Percentiles rank a stretch among this genome's conserved stretches.
Conservation (phyloP, 1,140 invertebrate genomes). For the Drosophila tsacasi region DNA sequence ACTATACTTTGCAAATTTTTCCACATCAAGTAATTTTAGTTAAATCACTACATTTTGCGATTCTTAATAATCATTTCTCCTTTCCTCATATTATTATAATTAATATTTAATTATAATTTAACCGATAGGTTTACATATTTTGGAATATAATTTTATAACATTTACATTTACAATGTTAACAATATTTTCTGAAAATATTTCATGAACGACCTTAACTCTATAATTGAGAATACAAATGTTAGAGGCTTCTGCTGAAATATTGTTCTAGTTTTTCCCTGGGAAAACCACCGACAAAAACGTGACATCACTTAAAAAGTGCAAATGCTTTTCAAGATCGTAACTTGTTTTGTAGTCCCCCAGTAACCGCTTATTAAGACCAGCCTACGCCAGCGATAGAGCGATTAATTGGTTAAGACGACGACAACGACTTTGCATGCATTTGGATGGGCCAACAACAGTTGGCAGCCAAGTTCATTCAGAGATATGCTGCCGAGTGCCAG, state of each 20-base stretch:
- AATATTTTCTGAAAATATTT: too few relatives aligned
- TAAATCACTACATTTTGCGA: too few relatives aligned
- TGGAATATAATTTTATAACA: too few relatives aligned
- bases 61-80: too few relatives aligned
- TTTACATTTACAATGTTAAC: neutral
- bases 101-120: too few relatives aligned
- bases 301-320: constrained; percentile 1
- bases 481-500: constrained; percentile 28
- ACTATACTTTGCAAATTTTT: too few relatives aligned
- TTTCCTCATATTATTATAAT: too few relatives aligned
- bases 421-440: constrained; percentile 20
- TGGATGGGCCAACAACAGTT: constrained; percentile 27
- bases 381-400: constrained; percentile 3
- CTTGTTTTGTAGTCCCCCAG: constrained; percentile 9
- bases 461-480: constrained; percentile 47
- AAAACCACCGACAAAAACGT: neutral
- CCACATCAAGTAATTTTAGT: neutral
- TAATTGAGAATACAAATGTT: too few relatives aligned
- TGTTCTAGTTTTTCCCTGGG: neutral
- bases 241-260: neutral
- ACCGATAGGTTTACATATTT: too few relatives aligned
- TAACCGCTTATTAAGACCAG: constrained; percentile 17
- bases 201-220: too few relatives aligned
- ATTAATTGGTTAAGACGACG: constrained; percentile 37
- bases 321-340: neutral